phyloP scores from a whole-genome alignment of 2,888 invertebrate genomes.

The Limnephilus rhombicus region DNA sequence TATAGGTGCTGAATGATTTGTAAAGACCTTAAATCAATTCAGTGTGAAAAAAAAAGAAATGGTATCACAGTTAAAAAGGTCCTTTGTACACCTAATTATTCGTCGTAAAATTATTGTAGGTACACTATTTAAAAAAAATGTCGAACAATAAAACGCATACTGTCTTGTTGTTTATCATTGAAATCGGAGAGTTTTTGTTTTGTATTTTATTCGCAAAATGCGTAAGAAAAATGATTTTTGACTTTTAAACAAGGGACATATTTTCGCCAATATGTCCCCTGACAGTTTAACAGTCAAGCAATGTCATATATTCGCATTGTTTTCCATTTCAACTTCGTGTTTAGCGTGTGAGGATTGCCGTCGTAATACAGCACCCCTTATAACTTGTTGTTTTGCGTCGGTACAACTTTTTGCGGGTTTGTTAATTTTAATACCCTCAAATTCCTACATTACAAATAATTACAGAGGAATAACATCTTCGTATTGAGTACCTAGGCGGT shows the following conservation, averaged over 20 bases:
- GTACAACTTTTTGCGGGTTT: background rate
- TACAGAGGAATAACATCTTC: background rate
- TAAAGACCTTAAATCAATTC: background rate
- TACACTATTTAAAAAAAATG: background rate
- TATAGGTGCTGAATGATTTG: background rate
- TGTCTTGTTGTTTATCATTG: too few species aligned
- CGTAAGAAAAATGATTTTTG: background rate
- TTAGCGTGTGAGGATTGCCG: constrained; percentile 39
- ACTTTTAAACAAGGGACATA: background rate
- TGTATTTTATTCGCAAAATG: background rate
- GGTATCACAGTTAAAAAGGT: background rate
- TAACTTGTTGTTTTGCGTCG: constrained; percentile 7
- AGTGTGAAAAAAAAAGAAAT: background rate
- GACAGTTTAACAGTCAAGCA: too few species aligned
- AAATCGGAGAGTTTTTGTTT: too few species aligned
- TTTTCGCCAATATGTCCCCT: too few species aligned
- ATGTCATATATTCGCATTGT: constrained; percentile 27
- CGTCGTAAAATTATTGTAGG: background rate
- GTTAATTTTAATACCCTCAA: background rate
- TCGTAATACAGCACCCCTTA: constrained; percentile 6
- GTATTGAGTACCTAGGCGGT: background rate
- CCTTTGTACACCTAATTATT: background rate
- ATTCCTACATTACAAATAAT: background rate
- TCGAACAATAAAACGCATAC: background rate
- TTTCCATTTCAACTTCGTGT: constrained; percentile 30